Evolutionary conservation across 2,797 vertebrate species (phyloP).

Genomic region (Cossypha caffra): DNA sequence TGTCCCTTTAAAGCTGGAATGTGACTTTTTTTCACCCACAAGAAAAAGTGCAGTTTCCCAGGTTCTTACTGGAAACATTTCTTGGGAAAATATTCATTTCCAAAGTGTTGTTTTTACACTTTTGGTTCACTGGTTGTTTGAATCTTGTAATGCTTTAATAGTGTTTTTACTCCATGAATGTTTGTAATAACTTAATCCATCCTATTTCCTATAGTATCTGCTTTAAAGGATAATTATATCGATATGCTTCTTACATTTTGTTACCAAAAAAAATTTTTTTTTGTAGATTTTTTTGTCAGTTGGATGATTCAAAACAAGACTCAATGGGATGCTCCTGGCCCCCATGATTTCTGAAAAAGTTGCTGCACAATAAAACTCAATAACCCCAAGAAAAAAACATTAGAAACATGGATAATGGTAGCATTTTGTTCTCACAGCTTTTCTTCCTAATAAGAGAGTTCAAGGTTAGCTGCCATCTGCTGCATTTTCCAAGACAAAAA

Average conservation of each 20-base stretch:
- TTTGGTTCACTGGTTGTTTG: conserved; percentile 30
- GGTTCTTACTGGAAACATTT: conserved; percentile 57
- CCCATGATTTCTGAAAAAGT: not conserved
- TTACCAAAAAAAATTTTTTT: not conserved
- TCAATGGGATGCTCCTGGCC: not conserved
- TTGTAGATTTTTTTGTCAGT: not conserved
- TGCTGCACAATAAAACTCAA: not conserved
- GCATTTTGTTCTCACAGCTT: not conserved
- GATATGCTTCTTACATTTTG: conserved; percentile 6
- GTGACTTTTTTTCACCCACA: not conserved
- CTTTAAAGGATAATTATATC: conserved; percentile 44
- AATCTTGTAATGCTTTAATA: conserved; percentile 15
- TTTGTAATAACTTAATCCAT: conserved; percentile 46
- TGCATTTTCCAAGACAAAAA: not conserved
- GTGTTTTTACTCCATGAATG: conserved; percentile 1
- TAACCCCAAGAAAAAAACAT: not conserved
- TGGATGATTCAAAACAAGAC: not conserved
- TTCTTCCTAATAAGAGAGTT: not conserved
- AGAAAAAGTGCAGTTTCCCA: conserved; percentile 53
- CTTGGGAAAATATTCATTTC: conserved; percentile 49
- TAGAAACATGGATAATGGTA: not conserved
- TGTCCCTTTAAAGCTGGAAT: conserved; percentile 37
- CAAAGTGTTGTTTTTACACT: conserved; percentile 33
- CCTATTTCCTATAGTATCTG: conserved; percentile 41
- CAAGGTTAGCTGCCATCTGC: not conserved